Conservation (phyloP, 1,140 invertebrate species). For the Drosophila serrata region DNA sequence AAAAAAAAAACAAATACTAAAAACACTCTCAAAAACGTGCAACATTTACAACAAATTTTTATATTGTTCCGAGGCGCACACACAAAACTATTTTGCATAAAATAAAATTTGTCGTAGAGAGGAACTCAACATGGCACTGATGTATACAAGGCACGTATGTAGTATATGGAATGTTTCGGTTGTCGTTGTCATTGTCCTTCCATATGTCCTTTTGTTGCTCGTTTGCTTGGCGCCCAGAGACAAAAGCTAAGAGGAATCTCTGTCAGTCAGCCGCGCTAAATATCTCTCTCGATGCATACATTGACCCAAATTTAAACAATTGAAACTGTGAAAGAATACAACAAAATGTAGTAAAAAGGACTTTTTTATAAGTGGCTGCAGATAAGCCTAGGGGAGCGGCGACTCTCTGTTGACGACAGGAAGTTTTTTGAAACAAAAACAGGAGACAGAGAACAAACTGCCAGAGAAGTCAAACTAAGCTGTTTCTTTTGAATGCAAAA, state of each 20-base stretch:
- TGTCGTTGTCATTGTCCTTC: constrained; percentile 62
- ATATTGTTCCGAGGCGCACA: constrained; percentile 56
- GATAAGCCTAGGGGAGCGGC: constrained; percentile 40
- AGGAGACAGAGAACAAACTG: constrained; percentile 1
- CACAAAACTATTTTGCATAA: constrained; percentile 80
- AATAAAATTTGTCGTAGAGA: constrained; percentile 65
- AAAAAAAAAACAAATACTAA: constrained; percentile 6
- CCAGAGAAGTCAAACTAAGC: constrained; percentile 9
- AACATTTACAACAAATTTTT: constrained; percentile 55
- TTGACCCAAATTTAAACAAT: constrained; percentile 75
- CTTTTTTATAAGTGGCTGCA: constrained; percentile 38
- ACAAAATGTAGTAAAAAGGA: constrained; percentile 14
- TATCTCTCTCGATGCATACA: constrained; percentile 41
- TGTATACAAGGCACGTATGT: constrained; percentile 65
- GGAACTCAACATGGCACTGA: constrained; percentile 43
- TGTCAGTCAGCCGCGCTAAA: constrained; percentile 35
- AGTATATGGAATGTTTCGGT: constrained; percentile 42
- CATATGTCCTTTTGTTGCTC: constrained; percentile 59
- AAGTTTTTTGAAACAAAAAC: constrained; percentile 31
- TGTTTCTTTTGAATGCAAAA: not conserved
- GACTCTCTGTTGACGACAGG: constrained; percentile 43
- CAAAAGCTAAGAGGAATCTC: constrained; percentile 49
- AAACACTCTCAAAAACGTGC: constrained; percentile 44
- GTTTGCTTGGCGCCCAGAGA: constrained; percentile 66
- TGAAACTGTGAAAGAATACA: constrained; percentile 55